Evolutionary conservation across 2,888 invertebrate species (phyloP).

Genomic region (Diplazon laetatorius): DNA sequence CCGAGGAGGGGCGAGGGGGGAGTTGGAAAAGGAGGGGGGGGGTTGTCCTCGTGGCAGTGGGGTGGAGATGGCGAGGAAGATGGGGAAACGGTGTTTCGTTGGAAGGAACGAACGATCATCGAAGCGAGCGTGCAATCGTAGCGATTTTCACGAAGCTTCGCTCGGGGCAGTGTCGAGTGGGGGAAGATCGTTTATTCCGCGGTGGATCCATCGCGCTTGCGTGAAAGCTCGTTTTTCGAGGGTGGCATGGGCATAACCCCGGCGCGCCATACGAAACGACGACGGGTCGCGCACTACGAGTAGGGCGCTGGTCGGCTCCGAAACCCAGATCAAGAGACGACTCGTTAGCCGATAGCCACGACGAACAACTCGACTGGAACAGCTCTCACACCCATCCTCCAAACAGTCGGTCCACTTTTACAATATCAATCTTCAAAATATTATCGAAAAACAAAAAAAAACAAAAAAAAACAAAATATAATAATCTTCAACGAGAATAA

Average conservation of each 20-base stretch:
- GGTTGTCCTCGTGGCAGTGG: slow-evolving; percentile 45
- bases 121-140: too few species aligned
- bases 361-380: slow-evolving; percentile 68
- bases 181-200: too few species aligned
- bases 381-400: slow-evolving; percentile 64
- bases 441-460: too few species aligned
- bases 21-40: too few species aligned
- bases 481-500: too few species aligned
- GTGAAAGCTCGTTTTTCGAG: slow-evolving; percentile 76
- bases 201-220: slow-evolving; percentile 79
- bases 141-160: slow-evolving; percentile 1
- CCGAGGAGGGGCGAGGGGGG: too few species aligned
- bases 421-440: neutral
- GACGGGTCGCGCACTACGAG: slow-evolving; percentile 85
- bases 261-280: slow-evolving; percentile 85
- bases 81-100: slow-evolving; percentile 43
- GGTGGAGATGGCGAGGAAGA: slow-evolving; percentile 42
- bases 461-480: too few species aligned
- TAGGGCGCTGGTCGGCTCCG: slow-evolving; percentile 84
- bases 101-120: too few species aligned
- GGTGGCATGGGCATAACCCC: slow-evolving; percentile 82
- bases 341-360: slow-evolving; percentile 68
- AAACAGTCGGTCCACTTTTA: slow-evolving; percentile 58
- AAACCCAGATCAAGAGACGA: slow-evolving; percentile 75
- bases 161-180: too few species aligned